These are phyloP conservation scores for Dioctria linearis DNA, from an alignment of 2,888 invertebrate genomes.

Conservation along the genomic window DNA sequence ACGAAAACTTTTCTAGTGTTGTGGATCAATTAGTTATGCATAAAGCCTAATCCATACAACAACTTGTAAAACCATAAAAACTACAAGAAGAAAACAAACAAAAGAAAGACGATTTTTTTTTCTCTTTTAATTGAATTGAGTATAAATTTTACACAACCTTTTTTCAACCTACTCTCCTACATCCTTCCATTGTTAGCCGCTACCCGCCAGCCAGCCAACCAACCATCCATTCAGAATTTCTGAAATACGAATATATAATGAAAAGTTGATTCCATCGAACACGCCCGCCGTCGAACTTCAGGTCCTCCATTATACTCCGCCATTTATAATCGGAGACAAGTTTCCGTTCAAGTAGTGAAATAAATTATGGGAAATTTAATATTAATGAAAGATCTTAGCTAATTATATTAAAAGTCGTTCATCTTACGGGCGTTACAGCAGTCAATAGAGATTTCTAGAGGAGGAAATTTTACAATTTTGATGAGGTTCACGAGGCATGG, in stretches of 20 bases:
- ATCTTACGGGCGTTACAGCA: background rate
- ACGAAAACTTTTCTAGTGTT: no score
- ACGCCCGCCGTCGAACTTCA: conserved; percentile 12
- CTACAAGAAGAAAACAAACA: background rate
- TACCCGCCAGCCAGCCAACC: background rate
- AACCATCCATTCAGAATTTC: background rate
- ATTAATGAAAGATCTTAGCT: conserved; percentile 41
- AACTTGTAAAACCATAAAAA: conserved; percentile 28
- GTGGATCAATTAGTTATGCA: no score
- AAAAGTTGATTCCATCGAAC: conserved; percentile 14
- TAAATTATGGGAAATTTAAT: conserved; percentile 48
- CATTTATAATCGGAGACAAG: background rate
- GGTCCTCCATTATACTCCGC: background rate
- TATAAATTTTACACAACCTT: conserved; percentile 36
- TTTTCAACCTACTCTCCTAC: background rate
- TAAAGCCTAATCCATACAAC: conserved; percentile 1
- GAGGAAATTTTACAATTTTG: background rate
- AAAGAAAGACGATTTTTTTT: no score
- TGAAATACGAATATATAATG: background rate
- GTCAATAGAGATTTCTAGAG: background rate
- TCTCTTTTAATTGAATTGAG: conserved; percentile 29
- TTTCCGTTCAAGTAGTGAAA: conserved; percentile 15
- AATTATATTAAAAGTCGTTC: conserved; percentile 47
- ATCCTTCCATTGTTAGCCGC: conserved; percentile 18
- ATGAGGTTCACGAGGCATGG: background rate